These are phyloP conservation scores for Saturnia japonica DNA, from an alignment of 2,888 invertebrate species.

Conservation along the genomic window DNA sequence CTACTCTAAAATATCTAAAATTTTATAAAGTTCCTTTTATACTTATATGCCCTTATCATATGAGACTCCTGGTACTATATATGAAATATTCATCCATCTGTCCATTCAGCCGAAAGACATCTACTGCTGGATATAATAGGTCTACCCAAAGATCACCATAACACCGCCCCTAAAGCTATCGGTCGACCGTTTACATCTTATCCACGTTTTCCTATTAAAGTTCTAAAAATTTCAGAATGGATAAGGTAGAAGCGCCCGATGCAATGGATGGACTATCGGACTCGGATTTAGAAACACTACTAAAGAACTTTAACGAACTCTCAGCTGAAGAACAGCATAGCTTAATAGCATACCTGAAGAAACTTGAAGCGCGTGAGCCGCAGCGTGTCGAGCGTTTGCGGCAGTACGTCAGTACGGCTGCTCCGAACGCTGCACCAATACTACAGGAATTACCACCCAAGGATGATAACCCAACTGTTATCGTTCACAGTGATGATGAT, in stretches of 20 bases:
- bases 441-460: conserved; percentile 22
- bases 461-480: conserved; percentile 32
- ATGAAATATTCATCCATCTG: no score
- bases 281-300: conserved; percentile 88
- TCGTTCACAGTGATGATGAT: conserved; percentile 85
- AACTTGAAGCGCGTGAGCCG: conserved; percentile 89
- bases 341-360: conserved; percentile 90
- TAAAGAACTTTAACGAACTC: conserved; percentile 90
- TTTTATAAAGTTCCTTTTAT: no score
- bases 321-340: conserved; percentile 91
- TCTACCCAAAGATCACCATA: no score
- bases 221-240: conserved; percentile 38
- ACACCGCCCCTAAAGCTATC: no score
- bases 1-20: no score
- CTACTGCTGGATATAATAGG: no score
- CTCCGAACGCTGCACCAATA: conserved; percentile 49
- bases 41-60: no score
- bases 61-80: no score
- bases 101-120: no score
- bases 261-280: conserved; percentile 90
- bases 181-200: background rate
- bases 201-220: background rate
- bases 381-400: conserved; percentile 88
- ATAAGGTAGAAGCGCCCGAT: conserved; percentile 59
- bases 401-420: conserved; percentile 85